These are phyloP conservation scores for Petrophora chlorosata DNA, from an alignment of 2,888 invertebrate species.

Conservation along the genomic window DNA sequence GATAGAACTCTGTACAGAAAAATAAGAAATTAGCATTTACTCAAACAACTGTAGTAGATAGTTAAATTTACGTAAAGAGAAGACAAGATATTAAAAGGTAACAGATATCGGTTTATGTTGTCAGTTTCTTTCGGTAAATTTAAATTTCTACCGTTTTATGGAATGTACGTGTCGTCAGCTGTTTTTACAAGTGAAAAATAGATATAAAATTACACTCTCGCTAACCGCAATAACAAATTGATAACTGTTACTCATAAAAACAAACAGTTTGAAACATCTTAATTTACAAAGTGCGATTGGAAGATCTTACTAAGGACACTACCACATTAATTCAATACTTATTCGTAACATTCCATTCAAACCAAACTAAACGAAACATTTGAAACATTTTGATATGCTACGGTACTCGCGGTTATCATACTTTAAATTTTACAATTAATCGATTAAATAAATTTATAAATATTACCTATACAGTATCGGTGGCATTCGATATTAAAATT, in stretches of 20 bases:
- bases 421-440: conserved; percentile 25
- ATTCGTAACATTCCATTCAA: conserved; percentile 55
- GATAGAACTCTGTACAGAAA: conserved; percentile 58
- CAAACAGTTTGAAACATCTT: conserved; percentile 54
- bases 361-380: conserved; percentile 45
- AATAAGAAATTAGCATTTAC: conserved; percentile 48
- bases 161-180: conserved; percentile 54
- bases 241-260: conserved; percentile 45
- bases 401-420: conserved; percentile 58
- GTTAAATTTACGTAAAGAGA: conserved; percentile 47
- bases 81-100: neutral
- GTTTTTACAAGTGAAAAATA: conserved; percentile 37
- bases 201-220: conserved; percentile 45
- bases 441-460: conserved; percentile 31
- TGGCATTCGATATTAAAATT: conserved; percentile 53
- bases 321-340: conserved; percentile 61
- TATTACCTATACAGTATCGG: conserved; percentile 57
- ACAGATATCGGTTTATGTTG: conserved; percentile 2
- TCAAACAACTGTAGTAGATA: conserved; percentile 45
- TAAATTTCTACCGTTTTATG: conserved; percentile 53
- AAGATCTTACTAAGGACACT: conserved; percentile 70
- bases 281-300: conserved; percentile 62
- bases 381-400: conserved; percentile 52
- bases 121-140: conserved; percentile 46
- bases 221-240: conserved; percentile 23